These are phyloP conservation scores for Epirrhoe alternata DNA, from an alignment of 2,888 invertebrate species.

Conservation along the genomic window DNA sequence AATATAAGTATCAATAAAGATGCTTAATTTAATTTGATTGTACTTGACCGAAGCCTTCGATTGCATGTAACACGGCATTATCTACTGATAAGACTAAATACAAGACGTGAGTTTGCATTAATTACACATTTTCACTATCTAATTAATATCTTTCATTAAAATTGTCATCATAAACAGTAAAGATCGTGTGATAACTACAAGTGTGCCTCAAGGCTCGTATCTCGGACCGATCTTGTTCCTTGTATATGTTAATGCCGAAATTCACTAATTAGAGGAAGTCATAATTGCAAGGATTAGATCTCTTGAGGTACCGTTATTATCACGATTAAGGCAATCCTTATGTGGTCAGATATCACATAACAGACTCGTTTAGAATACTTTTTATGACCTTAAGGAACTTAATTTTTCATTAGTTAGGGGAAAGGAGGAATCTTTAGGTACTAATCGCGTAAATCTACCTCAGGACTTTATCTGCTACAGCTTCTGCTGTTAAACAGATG, in stretches of 20 bases:
- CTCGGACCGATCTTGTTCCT: constrained; percentile 40
- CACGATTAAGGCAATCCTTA: background rate
- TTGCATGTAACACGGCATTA: constrained; percentile 32
- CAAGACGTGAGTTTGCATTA: constrained; percentile 36
- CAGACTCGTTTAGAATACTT: background rate
- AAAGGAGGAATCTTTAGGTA: background rate
- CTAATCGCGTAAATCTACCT: too few relatives aligned
- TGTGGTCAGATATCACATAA: background rate
- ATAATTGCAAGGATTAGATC: constrained; percentile 12
- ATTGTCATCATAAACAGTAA: constrained; percentile 42
- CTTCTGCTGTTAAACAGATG: too few relatives aligned
- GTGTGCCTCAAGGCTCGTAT: constrained; percentile 38
- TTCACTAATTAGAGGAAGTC: constrained; percentile 34
- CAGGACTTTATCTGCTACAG: too few relatives aligned
- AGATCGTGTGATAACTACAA: constrained; percentile 37
- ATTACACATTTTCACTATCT: constrained; percentile 35
- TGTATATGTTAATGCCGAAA: constrained; percentile 33
- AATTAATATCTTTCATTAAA: constrained; percentile 30
- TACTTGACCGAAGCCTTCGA: constrained; percentile 30
- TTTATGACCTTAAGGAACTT: background rate
- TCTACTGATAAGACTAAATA: constrained; percentile 37
- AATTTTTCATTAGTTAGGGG: background rate
- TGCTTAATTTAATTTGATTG: constrained; percentile 10
- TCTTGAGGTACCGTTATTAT: background rate
- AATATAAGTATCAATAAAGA: constrained; percentile 12